Conservation (phyloP, 2,113 vertebrate species). For the Rhea pennata region DNA sequence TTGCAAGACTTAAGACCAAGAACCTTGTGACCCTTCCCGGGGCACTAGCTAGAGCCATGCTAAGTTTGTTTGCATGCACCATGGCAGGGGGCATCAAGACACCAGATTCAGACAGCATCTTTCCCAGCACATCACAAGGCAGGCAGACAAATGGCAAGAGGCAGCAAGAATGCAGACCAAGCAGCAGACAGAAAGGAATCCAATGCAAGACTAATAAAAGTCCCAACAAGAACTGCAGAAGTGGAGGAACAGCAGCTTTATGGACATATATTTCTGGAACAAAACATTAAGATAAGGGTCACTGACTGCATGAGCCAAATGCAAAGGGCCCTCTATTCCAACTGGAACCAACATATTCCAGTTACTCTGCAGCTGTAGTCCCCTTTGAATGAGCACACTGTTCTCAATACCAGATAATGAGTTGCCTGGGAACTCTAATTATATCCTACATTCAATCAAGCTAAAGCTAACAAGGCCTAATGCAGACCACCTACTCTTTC, state of each 20-base stretch:
- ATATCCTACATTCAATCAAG: not conserved
- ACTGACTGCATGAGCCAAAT: not conserved
- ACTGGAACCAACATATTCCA: not conserved
- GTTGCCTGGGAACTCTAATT: not conserved
- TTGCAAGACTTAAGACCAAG: not conserved
- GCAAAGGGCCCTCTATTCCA: not conserved
- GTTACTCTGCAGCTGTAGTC: not conserved
- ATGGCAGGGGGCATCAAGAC: not conserved
- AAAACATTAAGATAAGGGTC: not conserved
- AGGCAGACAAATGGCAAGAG: constrained; percentile 44
- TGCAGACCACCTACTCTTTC: not conserved
- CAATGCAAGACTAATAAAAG: not conserved
- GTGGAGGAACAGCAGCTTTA: constrained; percentile 23
- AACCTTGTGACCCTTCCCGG: not conserved
- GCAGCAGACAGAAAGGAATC: constrained; percentile 15
- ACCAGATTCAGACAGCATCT: not conserved
- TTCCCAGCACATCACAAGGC: constrained; percentile 31
- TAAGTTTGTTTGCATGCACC: constrained; percentile 35
- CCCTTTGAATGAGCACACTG: not conserved
- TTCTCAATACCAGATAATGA: not conserved
- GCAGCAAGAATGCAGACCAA: constrained; percentile 27
- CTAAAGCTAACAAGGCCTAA: not conserved
- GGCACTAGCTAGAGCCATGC: constrained; percentile 55
- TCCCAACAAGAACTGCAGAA: not conserved
- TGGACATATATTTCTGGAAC: not conserved